phyloP scores from a whole-genome alignment of 2,113 vertebrate genomes.

The Opisthocomus hoazin region DNA sequence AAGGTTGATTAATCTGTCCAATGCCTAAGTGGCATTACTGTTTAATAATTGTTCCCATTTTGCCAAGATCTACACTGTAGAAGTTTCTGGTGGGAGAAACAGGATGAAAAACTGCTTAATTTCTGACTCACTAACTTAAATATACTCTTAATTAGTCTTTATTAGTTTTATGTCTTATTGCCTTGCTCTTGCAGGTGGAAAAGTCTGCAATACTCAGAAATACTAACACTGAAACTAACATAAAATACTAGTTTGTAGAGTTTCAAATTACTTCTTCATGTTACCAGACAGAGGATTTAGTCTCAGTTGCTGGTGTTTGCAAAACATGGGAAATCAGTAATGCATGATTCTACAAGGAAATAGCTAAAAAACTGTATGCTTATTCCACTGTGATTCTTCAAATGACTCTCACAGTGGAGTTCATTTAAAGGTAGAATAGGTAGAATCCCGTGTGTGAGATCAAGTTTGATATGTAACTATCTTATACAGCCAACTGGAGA shows the following conservation, averaged over 20 bases:
- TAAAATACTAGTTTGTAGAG: background rate
- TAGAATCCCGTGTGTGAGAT: background rate
- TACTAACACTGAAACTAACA: background rate
- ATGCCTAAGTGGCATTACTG: background rate
- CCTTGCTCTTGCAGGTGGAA: background rate
- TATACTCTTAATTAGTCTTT: background rate
- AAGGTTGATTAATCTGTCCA: background rate
- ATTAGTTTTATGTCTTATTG: background rate
- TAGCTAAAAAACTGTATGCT: background rate
- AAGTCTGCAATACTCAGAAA: background rate
- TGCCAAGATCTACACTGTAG: background rate
- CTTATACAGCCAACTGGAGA: background rate
- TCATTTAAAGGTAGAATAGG: background rate
- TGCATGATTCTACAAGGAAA: background rate
- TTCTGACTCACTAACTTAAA: background rate
- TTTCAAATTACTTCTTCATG: background rate
- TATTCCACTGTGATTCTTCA: background rate
- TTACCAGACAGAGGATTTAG: background rate
- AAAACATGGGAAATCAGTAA: background rate
- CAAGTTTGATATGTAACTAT: background rate
- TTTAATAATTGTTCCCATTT: background rate
- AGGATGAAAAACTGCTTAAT: background rate
- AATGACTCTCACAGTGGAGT: background rate
- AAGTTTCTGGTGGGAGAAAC: background rate
- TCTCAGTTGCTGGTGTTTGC: background rate